Conservation (phyloP, 2,888 invertebrate species). For the Drosophila conformis region DNA sequence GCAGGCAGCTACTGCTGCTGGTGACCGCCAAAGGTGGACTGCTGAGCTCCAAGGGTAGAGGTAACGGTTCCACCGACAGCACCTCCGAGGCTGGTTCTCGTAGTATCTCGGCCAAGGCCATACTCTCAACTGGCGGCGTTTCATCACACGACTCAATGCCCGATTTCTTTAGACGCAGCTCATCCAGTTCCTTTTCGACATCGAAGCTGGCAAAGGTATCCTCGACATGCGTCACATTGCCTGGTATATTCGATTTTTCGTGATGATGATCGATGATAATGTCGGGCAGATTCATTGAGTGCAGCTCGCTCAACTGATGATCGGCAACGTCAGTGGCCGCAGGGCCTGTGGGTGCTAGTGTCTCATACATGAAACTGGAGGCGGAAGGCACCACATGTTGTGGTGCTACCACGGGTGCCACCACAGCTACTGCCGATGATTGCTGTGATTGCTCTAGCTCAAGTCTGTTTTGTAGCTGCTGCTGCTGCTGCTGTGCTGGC, state of each 20-base stretch:
- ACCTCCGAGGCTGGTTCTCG: constrained; percentile 17
- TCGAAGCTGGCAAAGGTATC: constrained; percentile 78
- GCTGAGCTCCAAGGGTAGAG: constrained; percentile 12
- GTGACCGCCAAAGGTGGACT: constrained; percentile 19
- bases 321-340: constrained; percentile 67
- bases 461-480: constrained; percentile 2
- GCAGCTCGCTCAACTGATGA: constrained; percentile 63
- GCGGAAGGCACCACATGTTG: not conserved
- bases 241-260: constrained; percentile 73
- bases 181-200: constrained; percentile 82
- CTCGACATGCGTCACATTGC: constrained; percentile 33
- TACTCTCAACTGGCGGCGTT: constrained; percentile 24
- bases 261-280: constrained; percentile 84
- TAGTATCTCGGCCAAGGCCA: constrained; percentile 48
- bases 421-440: constrained; percentile 45
- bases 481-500: constrained; percentile 7
- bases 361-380: constrained; percentile 66
- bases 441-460: constrained; percentile 9
- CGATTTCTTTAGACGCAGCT: constrained; percentile 64
- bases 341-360: constrained; percentile 67
- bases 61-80: constrained; percentile 4
- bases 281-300: constrained; percentile 82
- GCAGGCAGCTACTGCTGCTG: constrained; percentile 18
- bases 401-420: constrained; percentile 37
- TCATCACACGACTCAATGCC: constrained; percentile 20